phyloP scores from a whole-genome alignment of 2,888 invertebrate species.

The Sphaerophoria taeniata region DNA sequence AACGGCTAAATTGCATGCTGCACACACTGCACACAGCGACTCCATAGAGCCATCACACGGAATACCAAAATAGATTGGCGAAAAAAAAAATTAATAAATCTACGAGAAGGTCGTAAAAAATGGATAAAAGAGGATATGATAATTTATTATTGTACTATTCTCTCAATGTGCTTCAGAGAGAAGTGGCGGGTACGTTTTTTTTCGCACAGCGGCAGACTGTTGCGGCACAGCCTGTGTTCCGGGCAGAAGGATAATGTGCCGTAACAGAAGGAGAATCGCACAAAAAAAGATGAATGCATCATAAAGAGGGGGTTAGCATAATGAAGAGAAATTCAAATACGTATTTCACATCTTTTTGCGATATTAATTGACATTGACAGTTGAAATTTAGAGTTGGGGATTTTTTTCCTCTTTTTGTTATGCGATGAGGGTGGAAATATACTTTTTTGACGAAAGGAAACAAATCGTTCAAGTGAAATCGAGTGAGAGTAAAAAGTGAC shows the following conservation, averaged over 20 bases:
- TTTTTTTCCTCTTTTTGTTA: not conserved
- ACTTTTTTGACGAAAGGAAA: not conserved
- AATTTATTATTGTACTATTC: conserved; percentile 72
- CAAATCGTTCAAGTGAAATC: conserved; percentile 13
- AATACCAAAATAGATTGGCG: conserved; percentile 45
- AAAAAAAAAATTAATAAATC: conserved; percentile 30
- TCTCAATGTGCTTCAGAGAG: conserved; percentile 35
- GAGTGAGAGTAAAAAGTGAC: conserved; percentile 9
- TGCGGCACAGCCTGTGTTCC: conserved; percentile 39
- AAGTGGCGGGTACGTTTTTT: not conserved
- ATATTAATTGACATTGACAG: conserved; percentile 67
- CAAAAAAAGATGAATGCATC: conserved; percentile 50
- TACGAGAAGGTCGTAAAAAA: conserved; percentile 60
- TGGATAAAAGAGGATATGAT: conserved; percentile 62
- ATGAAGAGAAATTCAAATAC: conserved; percentile 57
- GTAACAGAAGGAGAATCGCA: conserved; percentile 41
- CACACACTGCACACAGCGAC: not conserved
- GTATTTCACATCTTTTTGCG: conserved; percentile 50
- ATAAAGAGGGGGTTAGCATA: conserved; percentile 37
- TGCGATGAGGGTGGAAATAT: not conserved
- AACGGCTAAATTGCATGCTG: conserved; percentile 44
- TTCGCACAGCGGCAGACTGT: conserved; percentile 62
- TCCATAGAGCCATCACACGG: not conserved
- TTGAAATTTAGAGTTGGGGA: conserved; percentile 45
- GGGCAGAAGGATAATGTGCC: conserved; percentile 18